These are phyloP conservation scores for Ceraclea dissimilis DNA, from an alignment of 2,888 invertebrate genomes.

Conservation along the genomic window DNA sequence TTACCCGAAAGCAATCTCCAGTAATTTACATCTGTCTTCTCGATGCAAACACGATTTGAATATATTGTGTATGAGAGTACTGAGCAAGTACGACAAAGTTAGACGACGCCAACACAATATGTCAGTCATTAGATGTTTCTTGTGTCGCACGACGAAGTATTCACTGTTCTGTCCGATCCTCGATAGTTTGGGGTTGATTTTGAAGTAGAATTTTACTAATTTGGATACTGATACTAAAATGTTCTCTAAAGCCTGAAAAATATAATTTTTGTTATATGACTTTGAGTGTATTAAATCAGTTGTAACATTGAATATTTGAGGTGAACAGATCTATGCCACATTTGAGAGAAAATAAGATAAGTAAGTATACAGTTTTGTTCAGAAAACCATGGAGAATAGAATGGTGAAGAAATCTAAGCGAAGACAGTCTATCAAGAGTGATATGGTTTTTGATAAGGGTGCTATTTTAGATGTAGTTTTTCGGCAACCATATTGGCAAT, in stretches of 20 bases:
- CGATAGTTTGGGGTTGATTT: slow-evolving; percentile 45
- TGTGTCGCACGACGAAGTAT: slow-evolving; percentile 37
- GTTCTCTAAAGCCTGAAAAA: slow-evolving; percentile 51
- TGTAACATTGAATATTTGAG: neutral
- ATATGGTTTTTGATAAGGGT: no score
- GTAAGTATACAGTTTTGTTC: no score
- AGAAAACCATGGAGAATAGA: no score
- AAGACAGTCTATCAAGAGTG: no score
- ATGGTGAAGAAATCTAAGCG: no score
- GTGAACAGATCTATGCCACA: no score
- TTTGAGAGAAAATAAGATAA: no score
- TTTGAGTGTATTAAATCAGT: no score
- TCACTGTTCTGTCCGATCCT: slow-evolving; percentile 38
- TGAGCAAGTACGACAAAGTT: slow-evolving; percentile 48
- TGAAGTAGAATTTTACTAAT: slow-evolving; percentile 47
- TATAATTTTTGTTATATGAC: no score
- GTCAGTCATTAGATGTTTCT: slow-evolving; percentile 47
- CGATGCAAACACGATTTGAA: slow-evolving; percentile 47
- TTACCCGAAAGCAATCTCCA: slow-evolving; percentile 51
- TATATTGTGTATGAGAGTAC: slow-evolving; percentile 48
- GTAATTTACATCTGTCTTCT: slow-evolving; percentile 50
- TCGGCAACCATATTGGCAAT: no score
- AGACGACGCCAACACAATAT: slow-evolving; percentile 48
- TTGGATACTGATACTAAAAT: slow-evolving; percentile 47
- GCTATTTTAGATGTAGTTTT: no score